Percentiles rank a stretch among this genome's conserved stretches.
phyloP scores from a whole-genome alignment of 2,888 invertebrate species.

The Tenthredo distinguenda region DNA sequence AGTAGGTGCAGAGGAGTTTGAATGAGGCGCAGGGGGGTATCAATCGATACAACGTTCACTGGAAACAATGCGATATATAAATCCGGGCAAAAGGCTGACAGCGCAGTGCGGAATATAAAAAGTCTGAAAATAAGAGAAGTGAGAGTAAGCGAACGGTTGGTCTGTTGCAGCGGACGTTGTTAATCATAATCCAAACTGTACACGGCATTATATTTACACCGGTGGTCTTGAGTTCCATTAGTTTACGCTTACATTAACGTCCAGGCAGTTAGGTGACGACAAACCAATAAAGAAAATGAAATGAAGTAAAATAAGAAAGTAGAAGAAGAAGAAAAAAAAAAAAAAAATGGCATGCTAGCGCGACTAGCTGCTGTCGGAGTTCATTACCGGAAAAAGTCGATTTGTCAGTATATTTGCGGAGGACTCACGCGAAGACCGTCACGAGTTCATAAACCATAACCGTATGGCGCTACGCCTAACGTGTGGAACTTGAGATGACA shows the following conservation, averaged over 20 bases:
- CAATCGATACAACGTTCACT: constrained; percentile 56
- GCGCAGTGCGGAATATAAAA: constrained; percentile 26
- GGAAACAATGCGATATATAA: constrained; percentile 55
- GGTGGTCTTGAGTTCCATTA: neutral
- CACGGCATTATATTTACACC: neutral
- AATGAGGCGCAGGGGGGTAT: constrained; percentile 14
- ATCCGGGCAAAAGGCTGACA: constrained; percentile 44
- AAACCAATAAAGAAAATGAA: neutral
- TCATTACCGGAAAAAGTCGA: constrained; percentile 42
- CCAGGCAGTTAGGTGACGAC: neutral
- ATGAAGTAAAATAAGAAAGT: neutral
- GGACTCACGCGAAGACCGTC: constrained; percentile 18
- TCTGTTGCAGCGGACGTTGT: constrained; percentile 36
- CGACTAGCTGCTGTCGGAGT: neutral
- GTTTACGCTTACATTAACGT: constrained; percentile 3
- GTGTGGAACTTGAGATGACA: constrained; percentile 28
- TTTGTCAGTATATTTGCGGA: constrained; percentile 34
- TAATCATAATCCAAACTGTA: constrained; percentile 16
- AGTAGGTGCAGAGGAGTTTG: constrained; percentile 37
- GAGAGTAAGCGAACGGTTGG: neutral
- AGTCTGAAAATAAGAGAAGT: neutral
- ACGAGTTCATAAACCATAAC: constrained; percentile 30
- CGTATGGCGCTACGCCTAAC: constrained; percentile 22
- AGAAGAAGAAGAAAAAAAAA: neutral
- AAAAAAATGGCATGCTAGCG: neutral